A percentile compares a stretch with the other conserved stretches of the same genome.
Conservation (phyloP, 2,113 vertebrate species). For the Lanius ludovicianus region DNA sequence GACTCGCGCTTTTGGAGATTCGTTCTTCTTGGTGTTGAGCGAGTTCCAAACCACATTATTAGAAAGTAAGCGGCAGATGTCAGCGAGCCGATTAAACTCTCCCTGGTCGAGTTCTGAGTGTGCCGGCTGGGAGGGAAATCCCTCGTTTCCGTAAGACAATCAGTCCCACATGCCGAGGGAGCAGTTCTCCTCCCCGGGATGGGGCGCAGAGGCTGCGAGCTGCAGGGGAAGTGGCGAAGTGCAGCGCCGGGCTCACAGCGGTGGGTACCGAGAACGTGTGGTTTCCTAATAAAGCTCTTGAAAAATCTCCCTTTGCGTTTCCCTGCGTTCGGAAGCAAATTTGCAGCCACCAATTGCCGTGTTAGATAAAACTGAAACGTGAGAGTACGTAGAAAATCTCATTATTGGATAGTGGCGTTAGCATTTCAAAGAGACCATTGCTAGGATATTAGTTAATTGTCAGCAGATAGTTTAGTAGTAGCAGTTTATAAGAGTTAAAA, state of each 20-base stretch:
- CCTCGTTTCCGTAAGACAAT: neutral
- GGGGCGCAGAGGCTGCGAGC: neutral
- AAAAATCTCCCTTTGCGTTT: neutral
- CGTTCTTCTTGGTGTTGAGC: neutral
- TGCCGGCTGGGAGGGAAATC: slow-evolving; percentile 27
- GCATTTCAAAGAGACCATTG: neutral
- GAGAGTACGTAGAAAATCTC: neutral
- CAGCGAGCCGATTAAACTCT: slow-evolving; percentile 50
- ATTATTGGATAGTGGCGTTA: neutral
- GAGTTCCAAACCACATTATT: slow-evolving; percentile 48
- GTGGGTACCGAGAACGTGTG: neutral
- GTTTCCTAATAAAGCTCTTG: neutral
- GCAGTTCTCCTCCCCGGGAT: neutral
- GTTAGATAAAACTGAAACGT: neutral
- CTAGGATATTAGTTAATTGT: neutral
- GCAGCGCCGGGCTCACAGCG: neutral
- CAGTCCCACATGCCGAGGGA: neutral
- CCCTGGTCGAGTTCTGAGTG: slow-evolving; percentile 17
- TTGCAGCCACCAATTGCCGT: neutral
- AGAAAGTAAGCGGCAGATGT: slow-evolving; percentile 66
- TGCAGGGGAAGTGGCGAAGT: neutral
- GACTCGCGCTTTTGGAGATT: neutral
- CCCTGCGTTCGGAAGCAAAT: neutral
- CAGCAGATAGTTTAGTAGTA: neutral
- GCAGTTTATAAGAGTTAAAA: neutral